Evolutionary conservation across 1,140 invertebrate genomes (phyloP), one percentile per base, ranked within the genome.

Genomic region (Papilio dardanus): DNA sequence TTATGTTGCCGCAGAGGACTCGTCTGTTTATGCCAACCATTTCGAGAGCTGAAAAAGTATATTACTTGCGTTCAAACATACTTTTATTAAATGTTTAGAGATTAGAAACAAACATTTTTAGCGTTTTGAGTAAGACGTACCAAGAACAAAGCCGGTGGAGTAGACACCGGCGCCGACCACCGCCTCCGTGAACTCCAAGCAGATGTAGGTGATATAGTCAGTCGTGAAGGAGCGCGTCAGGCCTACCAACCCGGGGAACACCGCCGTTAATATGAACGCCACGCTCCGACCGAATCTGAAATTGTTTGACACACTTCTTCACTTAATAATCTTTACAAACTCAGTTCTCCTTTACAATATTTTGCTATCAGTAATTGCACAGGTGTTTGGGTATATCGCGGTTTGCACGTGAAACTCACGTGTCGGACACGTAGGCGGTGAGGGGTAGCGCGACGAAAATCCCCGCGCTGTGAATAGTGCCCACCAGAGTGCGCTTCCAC

Each of bases 401-500:
- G 14, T 42, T 8, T 8, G 37, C 1, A 14, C 24, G 10, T 14
- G 24, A 24, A 74, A 79, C 74, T 83, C 73, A 92, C 91, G 81
- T 83, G 71, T 97, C 96, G 3, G 96, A 96, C 6, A 96, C 83
- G 77, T 94, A 94, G 33, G 96, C 96, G 2, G 95, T 95, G 40
- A 97, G 91, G 3, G 96, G 95, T 75, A 97, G 91, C 7, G 96
- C 95, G 12, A 96, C 83, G 80, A 97, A 96, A 80, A 96, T 94
- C 8, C 96, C 96, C 19, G 95, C 84, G 82, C 95, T 96, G 83
- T 96, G 96, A 2, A 96, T 93, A 3, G 96, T 96, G 42, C 96
- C 96, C 14, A 97, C 95, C 75, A 96, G 81, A 0, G 96, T 95
- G 28, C 96, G 88, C 86, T 95, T 96, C 96, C 96, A 97, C 79